Evolutionary conservation across 1,140 invertebrate genomes (phyloP).

Genomic region (Propsilocerus akamusi): DNA sequence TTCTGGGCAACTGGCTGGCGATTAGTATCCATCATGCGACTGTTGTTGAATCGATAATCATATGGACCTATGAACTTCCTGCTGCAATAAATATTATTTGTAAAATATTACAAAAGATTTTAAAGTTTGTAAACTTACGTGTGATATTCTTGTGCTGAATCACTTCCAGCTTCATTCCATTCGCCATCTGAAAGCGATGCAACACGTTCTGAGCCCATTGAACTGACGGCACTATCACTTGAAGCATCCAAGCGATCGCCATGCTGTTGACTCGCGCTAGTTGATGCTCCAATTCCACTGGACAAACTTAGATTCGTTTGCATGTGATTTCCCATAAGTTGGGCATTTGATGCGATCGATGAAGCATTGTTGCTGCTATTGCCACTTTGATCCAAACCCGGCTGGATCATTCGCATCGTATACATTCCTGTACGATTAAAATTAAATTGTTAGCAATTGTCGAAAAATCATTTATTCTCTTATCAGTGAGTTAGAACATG

Average conservation of each 20-base stretch:
- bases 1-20: constrained; percentile 61
- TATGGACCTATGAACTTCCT: constrained; percentile 59
- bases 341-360: constrained; percentile 10
- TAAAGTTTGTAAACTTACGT: constrained; percentile 15
- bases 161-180: constrained; percentile 72
- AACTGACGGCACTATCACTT: constrained; percentile 72
- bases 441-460: too few relatives aligned
- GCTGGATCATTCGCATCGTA: constrained; percentile 67
- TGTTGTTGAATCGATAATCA: constrained; percentile 42
- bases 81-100: constrained; percentile 10
- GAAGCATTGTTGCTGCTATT: constrained; percentile 25
- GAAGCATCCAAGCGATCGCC: constrained; percentile 51
- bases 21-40: constrained; percentile 17
- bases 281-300: neutral
- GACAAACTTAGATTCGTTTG: neutral
- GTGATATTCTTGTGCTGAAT: constrained; percentile 51
- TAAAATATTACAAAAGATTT: constrained; percentile 7
- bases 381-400: constrained; percentile 48
- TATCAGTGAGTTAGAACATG: too few relatives aligned
- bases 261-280: constrained; percentile 9
- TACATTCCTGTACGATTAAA: constrained; percentile 76
- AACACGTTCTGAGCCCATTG: constrained; percentile 79
- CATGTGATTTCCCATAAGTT: neutral
- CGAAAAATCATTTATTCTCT: too few relatives aligned
- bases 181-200: constrained; percentile 71